A percentile compares a stretch with the other conserved stretches of the same genome.
phyloP scores from a whole-genome alignment of 2,888 invertebrate genomes.

The Megastigmus dorsalis region DNA sequence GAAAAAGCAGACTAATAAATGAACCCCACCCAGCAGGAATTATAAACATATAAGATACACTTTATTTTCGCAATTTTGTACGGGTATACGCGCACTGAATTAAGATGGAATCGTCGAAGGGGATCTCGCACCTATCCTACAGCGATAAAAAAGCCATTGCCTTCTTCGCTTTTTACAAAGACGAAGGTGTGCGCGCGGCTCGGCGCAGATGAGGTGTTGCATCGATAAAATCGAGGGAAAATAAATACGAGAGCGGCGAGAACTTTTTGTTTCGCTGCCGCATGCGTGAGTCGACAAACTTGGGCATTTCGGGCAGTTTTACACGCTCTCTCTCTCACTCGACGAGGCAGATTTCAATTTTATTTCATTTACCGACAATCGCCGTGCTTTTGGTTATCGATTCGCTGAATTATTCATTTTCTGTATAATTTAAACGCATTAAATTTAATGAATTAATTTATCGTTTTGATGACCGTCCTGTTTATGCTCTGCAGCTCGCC shows the following conservation, averaged over 20 bases:
- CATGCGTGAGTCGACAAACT: conserved; percentile 31
- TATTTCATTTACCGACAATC: background rate
- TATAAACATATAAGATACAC: too few species aligned
- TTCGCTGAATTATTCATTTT: background rate
- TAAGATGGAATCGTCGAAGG: conserved; percentile 33
- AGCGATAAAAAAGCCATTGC: conserved; percentile 52
- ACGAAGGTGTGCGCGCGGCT: background rate
- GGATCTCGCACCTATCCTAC: background rate
- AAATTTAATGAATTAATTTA: background rate
- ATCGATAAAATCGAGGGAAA: conserved; percentile 40
- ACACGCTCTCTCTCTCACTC: conserved; percentile 5
- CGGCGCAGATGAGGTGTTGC: conserved; percentile 30
- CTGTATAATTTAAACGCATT: too few species aligned
- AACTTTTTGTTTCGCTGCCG: conserved; percentile 15
- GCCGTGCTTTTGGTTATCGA: background rate
- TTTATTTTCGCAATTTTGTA: conserved; percentile 23
- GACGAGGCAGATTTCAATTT: conserved; percentile 5
- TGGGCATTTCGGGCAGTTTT: conserved; percentile 2
- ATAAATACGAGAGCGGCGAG: conserved; percentile 23
- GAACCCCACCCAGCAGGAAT: background rate
- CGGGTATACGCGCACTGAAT: conserved; percentile 25
- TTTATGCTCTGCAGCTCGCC: too few species aligned
- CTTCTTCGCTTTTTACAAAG: too few species aligned
- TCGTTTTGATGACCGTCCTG: too few species aligned
- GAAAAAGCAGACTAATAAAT: too few species aligned